Conservation (phyloP, 2,797 vertebrate genomes). For the Coilia nasus region DNA sequence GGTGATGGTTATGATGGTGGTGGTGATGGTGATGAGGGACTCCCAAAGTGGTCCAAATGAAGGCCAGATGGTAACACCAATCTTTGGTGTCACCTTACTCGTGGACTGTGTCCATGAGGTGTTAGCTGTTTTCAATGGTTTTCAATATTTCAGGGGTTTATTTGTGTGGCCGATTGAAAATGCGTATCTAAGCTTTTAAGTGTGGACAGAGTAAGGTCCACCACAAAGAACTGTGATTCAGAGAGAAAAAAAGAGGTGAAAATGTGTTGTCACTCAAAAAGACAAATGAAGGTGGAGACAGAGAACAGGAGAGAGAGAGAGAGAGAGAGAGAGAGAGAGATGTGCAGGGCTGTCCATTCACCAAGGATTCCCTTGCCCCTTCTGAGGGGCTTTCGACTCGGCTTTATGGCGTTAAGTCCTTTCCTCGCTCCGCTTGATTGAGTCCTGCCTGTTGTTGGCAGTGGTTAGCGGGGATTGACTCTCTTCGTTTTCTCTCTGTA, state of each 20-base stretch:
- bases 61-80: background rate
- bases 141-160: background rate
- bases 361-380: constrained; percentile 8
- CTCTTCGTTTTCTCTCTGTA: constrained; percentile 41
- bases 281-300: background rate
- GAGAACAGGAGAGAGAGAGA: background rate
- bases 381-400: background rate
- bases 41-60: background rate
- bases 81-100: background rate
- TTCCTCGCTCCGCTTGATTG: constrained; percentile 43
- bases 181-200: background rate
- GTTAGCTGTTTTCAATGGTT: background rate
- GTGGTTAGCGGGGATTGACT: constrained; percentile 33
- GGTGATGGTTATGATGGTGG: too few species aligned
- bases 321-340: background rate
- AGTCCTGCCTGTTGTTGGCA: constrained; percentile 35
- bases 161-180: background rate
- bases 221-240: background rate
- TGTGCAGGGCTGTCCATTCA: background rate
- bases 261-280: background rate
- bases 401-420: constrained; percentile 21
- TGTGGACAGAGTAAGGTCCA: background rate
- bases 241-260: background rate
- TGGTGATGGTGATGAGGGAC: too few species aligned
- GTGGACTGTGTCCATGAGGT: background rate